Evolutionary conservation across 2,113 vertebrate genomes (phyloP), one percentile per base, ranked within the genome.

Genomic region (Anoplopoma fimbria): DNA sequence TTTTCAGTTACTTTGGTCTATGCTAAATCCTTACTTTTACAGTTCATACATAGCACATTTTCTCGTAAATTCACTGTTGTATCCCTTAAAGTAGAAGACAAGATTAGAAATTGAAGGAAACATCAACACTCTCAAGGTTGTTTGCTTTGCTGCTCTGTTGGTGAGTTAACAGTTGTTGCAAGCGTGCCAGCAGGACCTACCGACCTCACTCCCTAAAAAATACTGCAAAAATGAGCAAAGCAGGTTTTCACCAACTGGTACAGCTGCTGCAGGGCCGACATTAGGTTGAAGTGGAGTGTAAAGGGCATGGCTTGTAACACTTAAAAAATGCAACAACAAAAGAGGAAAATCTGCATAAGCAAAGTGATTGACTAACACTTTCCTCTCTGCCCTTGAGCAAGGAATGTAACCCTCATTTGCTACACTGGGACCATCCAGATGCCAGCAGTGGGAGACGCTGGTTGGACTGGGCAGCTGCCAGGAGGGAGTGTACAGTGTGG

Each of bases 381-480:
- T 42, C 45, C 51, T 31, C 67, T 61, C 29, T 81, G 81, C 80
- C 79, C 67, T 70, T 76, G 36, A 82, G 77, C 65, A 57, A 68
- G 71, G 79, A 84, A 69, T 78, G 69, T 47, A 87, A 72, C 71
- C 65, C 60, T 65, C 23, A 63, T 81, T 87, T 33, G 55, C 69
- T 83, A 64, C 70, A 42, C 58, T 76, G 77, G 61, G 77, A 62
- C 61, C 55, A 55, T 53, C 64, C 77, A 51, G 86, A 72, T 81
- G 71, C 58, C 34, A 67, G 61, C 74, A 78, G 82, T 69, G 49
- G 86, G 55, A 81, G 69, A 62, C 64, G 81, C 63, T 76, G 81
- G 81, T 78, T 81, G 60, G 7, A 69, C 31, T 85, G 77, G n/a
- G 77, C 42, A 69, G 49, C 75, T 82, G 74, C 83, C 79, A 89